A percentile compares a stretch with the other conserved stretches of the same genome.
phyloP scores from a whole-genome alignment of 2,113 vertebrate species.

The Setophaga kirtlandii region DNA sequence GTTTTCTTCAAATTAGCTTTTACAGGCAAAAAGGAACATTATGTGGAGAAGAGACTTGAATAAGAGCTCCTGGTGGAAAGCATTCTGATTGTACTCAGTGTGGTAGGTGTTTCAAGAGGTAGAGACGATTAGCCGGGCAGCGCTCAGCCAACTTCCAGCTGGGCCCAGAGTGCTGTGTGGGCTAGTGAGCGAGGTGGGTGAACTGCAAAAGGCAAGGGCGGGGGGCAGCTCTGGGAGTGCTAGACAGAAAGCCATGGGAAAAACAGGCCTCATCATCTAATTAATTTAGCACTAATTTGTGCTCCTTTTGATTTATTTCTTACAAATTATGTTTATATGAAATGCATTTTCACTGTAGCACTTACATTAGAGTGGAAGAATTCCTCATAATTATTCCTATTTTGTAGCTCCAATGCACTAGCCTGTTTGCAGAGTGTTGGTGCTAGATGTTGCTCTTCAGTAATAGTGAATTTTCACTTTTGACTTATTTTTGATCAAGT shows the following conservation, averaged over 20 bases:
- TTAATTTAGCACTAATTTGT: neutral
- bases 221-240: neutral
- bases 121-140: neutral
- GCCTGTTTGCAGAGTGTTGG: neutral
- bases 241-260: neutral
- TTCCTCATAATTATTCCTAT: neutral
- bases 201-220: neutral
- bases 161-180: fast-evolving
- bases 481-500: neutral
- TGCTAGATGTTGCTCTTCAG: neutral
- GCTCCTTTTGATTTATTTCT: neutral
- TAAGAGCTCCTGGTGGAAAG: neutral
- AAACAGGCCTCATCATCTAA: neutral
- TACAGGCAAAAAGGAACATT: neutral
- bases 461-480: neutral
- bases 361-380: neutral
- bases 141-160: fast-evolving
- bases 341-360: neutral
- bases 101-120: neutral
- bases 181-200: neutral
- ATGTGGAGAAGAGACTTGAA: neutral
- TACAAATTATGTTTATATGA: neutral
- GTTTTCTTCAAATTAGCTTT: neutral
- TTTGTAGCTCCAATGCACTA: neutral
- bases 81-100: neutral